phyloP scores from a whole-genome alignment of 1,140 invertebrate genomes.

The Metopolophium dirhodum region DNA sequence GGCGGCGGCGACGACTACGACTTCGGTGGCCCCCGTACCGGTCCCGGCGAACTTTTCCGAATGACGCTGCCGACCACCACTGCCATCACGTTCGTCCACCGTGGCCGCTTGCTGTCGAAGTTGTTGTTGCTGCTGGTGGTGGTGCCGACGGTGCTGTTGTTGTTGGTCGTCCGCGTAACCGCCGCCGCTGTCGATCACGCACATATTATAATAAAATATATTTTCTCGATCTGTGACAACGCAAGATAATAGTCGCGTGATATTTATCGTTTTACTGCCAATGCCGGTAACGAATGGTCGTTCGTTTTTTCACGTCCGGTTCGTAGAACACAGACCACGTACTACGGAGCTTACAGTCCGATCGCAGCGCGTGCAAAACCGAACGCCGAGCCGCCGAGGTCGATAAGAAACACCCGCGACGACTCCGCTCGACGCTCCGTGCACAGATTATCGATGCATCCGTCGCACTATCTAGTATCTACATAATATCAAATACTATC shows the following conservation, averaged over 20 bases:
- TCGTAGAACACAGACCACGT: background rate
- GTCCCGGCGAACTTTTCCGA: conserved; percentile 73
- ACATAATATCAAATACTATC: background rate
- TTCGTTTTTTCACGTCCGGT: background rate
- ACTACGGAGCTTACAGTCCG: background rate
- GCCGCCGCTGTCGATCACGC: background rate
- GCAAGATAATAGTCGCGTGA: background rate
- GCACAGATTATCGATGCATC: background rate
- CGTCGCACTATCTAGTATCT: background rate
- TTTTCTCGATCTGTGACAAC: background rate
- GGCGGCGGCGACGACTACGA: conserved; percentile 63
- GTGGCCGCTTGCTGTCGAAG: background rate
- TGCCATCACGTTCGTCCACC: conserved; percentile 13
- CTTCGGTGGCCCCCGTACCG: conserved; percentile 68
- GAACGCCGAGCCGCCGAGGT: background rate
- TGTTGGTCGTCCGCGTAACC: conserved; percentile 22
- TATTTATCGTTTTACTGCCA: background rate
- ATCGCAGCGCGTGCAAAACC: background rate
- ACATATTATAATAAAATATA: background rate
- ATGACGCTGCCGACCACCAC: conserved; percentile 58
- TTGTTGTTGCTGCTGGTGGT: too few relatives aligned
- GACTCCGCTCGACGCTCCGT: background rate
- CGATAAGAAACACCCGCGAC: background rate
- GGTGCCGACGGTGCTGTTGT: background rate
- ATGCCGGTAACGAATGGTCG: background rate